Conservation (phyloP, 2,113 vertebrate genomes). For the Gopherus flavomarginatus region DNA sequence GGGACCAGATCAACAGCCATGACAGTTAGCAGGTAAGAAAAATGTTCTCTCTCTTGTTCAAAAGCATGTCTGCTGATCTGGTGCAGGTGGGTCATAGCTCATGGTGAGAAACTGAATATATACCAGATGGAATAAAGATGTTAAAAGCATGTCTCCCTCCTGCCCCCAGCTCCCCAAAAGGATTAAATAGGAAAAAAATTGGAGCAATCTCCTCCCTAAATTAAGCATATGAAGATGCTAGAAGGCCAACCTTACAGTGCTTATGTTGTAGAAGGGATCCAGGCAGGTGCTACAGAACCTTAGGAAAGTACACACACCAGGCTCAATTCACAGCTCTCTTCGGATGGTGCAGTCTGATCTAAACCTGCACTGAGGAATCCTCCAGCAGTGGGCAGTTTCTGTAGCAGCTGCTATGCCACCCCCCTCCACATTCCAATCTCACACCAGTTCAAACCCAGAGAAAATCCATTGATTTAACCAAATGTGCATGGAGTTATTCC, state of each 20-base stretch:
- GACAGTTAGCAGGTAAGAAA: neutral
- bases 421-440: too few relatives aligned
- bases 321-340: too few relatives aligned
- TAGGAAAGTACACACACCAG: too few relatives aligned
- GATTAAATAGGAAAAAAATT: accelerated
- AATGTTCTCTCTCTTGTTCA: neutral
- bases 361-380: too few relatives aligned
- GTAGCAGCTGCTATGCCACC: too few relatives aligned
- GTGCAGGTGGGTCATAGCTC: neutral
- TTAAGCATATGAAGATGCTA: accelerated
- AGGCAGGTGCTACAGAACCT: too few relatives aligned
- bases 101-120: neutral
- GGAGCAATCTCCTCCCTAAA: neutral
- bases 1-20: accelerated
- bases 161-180: neutral
- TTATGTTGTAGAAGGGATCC: neutral
- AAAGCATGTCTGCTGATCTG: neutral
- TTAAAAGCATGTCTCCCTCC: neutral
- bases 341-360: too few relatives aligned
- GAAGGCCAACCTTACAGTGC: accelerated
- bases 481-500: too few relatives aligned
- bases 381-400: too few relatives aligned
- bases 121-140: neutral
- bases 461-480: too few relatives aligned
- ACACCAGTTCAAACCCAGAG: too few relatives aligned